phyloP scores from a whole-genome alignment of 1,140 invertebrate genomes.

The Lordiphosa mommai region DNA sequence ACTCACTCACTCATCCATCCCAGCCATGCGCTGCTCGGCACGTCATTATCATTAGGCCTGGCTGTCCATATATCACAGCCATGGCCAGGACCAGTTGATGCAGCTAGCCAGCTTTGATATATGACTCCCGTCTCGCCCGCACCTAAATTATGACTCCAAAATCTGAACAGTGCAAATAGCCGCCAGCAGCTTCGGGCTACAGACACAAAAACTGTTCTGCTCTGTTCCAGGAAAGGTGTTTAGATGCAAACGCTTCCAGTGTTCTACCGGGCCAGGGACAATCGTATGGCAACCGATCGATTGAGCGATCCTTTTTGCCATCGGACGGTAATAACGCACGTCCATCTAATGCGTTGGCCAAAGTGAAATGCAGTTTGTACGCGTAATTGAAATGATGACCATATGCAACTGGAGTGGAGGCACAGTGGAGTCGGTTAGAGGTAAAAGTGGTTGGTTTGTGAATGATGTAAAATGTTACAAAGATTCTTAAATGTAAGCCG shows the following conservation, averaged over 20 bases:
- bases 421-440: constrained; percentile 22
- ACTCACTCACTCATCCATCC: background rate
- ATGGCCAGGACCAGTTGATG: background rate
- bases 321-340: constrained; percentile 19
- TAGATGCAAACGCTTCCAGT: constrained; percentile 64
- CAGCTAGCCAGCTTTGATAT: constrained; percentile 25
- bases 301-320: constrained; percentile 28
- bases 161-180: constrained; percentile 63
- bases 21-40: constrained; percentile 14
- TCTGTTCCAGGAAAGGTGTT: constrained; percentile 61
- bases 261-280: constrained; percentile 21
- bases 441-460: too few species aligned
- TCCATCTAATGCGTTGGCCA: constrained; percentile 41
- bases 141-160: constrained; percentile 60
- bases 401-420: background rate
- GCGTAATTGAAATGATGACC: constrained; percentile 54
- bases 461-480: too few species aligned
- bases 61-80: constrained; percentile 57
- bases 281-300: constrained; percentile 38
- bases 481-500: too few species aligned
- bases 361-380: constrained; percentile 37
- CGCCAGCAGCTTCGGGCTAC: constrained; percentile 62
- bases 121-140: constrained; percentile 54
- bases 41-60: constrained; percentile 70
- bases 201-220: constrained; percentile 38